Evolutionary conservation across 2,113 vertebrate genomes (phyloP), one percentile per base, ranked within the genome.

Genomic region (Gasterosteus nipponicus): DNA sequence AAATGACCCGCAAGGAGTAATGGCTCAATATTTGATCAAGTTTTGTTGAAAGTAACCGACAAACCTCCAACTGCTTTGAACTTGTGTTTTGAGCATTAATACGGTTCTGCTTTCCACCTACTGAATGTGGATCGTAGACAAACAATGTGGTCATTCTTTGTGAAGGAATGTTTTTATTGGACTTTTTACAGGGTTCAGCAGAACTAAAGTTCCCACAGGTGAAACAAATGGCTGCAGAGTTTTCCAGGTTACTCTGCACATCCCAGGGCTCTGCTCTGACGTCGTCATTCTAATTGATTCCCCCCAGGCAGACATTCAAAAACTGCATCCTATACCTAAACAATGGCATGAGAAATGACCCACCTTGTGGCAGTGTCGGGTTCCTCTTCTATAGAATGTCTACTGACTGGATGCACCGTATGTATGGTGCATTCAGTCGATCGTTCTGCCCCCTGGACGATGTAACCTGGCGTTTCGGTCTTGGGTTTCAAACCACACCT

Each of bases 401-500:
- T 69, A 26, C 26, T 39, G 56, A 16, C 18, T 29, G 1, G 1
- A 19, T 0, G 1, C 5, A 3, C 35, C 12, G 19, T 63, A 46
- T 57, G 10, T 26, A 33, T 85, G 81, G 68, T 86, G 33, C 75
- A 73, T 74, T 62, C 39, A 8, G 16, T n/a, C 51, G 49, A 35
- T 77, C 81, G 51, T 56, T 75, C 49, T 41, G 38, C 58, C 62
- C 10, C 14, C 1, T 5, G 64, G 46, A 42, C 65, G 39, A 26
- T 31, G 8, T 2, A 1, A 7, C 2, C n/a, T 26, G 2, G 54
- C 73, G 47, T 68, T 46, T 26, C 0, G 0, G 33, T 65, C 56
- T 91, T 65, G 10, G 1, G 2, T 90, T 89, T 85, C 87, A 64
- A 73, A 78, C 84, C 86, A 66, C 88, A 84, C 89, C 84, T 69